A percentile compares a stretch with the other conserved stretches of the same genome.
Evolutionary conservation across 1,140 invertebrate species (phyloP).

Genomic region (Drosophila nebulosa): DNA sequence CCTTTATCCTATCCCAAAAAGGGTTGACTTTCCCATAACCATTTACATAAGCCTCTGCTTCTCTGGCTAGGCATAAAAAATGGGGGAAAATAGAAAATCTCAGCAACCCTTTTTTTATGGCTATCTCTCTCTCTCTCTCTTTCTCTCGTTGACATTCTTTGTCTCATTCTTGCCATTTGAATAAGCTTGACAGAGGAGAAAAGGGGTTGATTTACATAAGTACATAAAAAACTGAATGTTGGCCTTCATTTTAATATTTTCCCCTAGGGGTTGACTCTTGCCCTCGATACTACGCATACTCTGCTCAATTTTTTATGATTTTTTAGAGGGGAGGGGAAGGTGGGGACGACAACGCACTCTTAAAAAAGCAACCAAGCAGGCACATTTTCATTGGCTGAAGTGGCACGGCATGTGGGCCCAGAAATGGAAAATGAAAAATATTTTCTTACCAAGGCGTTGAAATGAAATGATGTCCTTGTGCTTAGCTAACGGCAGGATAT

Average conservation of each 20-base stretch:
- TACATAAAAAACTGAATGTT: slow-evolving; percentile 38
- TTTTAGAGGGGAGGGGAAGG: neutral
- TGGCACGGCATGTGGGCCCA: slow-evolving; percentile 47
- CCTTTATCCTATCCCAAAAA: slow-evolving; percentile 28
- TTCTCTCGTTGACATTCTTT: neutral
- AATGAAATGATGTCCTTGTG: slow-evolving; percentile 47
- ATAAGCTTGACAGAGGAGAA: slow-evolving; percentile 54
- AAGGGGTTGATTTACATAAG: slow-evolving; percentile 74
- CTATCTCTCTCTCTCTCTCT: neutral
- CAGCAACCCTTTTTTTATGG: slow-evolving; percentile 71
- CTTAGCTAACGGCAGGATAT: slow-evolving; percentile 39
- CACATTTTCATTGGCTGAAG: slow-evolving; percentile 60
- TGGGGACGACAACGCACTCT: slow-evolving; percentile 27
- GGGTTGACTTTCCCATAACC: slow-evolving; percentile 44
- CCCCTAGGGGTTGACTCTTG: slow-evolving; percentile 38
- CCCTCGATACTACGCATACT: slow-evolving; percentile 48
- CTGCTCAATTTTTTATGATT: slow-evolving; percentile 48
- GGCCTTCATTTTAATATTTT: slow-evolving; percentile 71
- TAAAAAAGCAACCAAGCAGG: slow-evolving; percentile 57
- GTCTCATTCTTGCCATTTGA: slow-evolving; percentile 50
- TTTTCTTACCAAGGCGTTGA: slow-evolving; percentile 65
- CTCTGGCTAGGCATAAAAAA: slow-evolving; percentile 25
- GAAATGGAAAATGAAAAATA: slow-evolving; percentile 43
- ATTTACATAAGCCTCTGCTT: slow-evolving; percentile 61
- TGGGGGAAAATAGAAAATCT: slow-evolving; percentile 44